Conservation (phyloP, 2,113 vertebrate species). For the Myrmophylax atrothorax region DNA sequence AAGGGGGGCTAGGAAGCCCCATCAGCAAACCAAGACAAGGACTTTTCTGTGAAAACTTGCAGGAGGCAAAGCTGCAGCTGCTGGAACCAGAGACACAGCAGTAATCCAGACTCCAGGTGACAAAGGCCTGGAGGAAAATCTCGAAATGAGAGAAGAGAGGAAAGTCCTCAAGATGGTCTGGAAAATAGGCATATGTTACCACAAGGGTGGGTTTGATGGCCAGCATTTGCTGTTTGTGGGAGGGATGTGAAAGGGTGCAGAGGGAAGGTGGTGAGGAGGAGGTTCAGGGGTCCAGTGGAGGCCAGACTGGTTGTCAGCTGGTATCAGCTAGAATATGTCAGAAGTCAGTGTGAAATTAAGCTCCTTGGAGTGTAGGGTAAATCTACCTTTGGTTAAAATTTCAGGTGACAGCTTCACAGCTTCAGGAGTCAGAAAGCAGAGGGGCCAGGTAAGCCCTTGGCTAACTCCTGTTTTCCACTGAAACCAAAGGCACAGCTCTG, state of each 20-base stretch:
- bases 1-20: background rate
- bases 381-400: background rate
- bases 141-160: background rate
- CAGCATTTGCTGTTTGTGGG: fast-evolving
- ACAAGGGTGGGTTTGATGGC: fast-evolving
- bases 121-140: background rate
- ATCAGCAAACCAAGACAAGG: background rate
- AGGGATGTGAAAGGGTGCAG: fast-evolving
- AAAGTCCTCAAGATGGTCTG: background rate
- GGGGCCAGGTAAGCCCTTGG: background rate
- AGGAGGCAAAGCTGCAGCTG: background rate
- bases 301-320: background rate
- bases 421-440: background rate
- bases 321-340: background rate
- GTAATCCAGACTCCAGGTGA: background rate
- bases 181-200: background rate
- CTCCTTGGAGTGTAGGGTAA: background rate
- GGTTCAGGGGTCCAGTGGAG: background rate
- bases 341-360: background rate
- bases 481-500: background rate
- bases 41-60: background rate
- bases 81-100: background rate
- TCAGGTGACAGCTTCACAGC: background rate
- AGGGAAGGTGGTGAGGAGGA: background rate
- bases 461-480: background rate